Percentiles rank a stretch among this genome's conserved stretches.
phyloP scores from a whole-genome alignment of 2,113 vertebrate species.

The Thamnophis sirtalis region DNA sequence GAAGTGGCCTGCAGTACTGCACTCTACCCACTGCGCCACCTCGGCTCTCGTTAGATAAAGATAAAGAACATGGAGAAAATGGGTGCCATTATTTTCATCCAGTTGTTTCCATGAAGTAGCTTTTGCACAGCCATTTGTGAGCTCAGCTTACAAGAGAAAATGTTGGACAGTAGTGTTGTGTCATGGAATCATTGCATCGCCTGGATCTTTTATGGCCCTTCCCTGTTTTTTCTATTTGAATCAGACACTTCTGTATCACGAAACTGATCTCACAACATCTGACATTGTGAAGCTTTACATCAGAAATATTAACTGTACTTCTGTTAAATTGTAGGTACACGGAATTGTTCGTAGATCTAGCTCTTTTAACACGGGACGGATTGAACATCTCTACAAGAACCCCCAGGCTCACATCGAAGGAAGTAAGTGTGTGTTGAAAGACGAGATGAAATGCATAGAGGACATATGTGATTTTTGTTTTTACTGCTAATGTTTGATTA shows the following conservation, averaged over 20 bases:
- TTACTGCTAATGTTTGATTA: not conserved
- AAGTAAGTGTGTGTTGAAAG: slow-evolving; percentile 77
- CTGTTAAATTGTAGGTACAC: slow-evolving; percentile 78
- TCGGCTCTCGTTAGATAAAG: no score
- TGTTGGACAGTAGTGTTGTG: not conserved
- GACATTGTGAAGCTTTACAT: not conserved
- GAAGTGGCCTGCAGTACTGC: no score
- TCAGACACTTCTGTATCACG: not conserved
- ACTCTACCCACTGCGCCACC: no score
- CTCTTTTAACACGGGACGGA: slow-evolving; percentile 96
- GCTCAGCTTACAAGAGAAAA: not conserved
- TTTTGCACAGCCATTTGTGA: not conserved
- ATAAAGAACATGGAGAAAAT: not conserved
- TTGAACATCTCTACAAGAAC: slow-evolving; percentile 96
- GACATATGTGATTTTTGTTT: not conserved
- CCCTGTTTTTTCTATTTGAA: not conserved
- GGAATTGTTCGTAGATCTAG: slow-evolving; percentile 93
- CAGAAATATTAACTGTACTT: not conserved
- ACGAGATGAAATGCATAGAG: not conserved
- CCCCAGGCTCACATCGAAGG: slow-evolving; percentile 90
- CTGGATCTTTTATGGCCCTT: not conserved
- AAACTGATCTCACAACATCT: not conserved
- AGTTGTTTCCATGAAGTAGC: not conserved
- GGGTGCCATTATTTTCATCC: no score
- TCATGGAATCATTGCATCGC: not conserved